Evolutionary conservation across 2,797 vertebrate species (phyloP).

Genomic region (Adrianichthys oophorus): DNA sequence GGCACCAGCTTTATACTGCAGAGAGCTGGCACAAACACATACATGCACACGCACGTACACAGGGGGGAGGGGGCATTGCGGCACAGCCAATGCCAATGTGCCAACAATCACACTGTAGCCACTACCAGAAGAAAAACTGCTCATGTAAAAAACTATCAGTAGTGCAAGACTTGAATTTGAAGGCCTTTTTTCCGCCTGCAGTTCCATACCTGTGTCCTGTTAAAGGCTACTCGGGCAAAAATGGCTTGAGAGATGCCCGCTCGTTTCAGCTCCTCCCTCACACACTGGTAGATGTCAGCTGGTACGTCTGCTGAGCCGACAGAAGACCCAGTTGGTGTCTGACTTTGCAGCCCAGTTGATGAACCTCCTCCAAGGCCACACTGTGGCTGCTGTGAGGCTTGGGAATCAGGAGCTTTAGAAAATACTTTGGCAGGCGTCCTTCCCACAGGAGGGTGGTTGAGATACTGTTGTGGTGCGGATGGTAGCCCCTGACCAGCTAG

Average conservation of each 20-base stretch:
- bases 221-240: slow-evolving; percentile 99
- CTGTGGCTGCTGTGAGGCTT: slow-evolving; percentile 79
- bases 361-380: slow-evolving; percentile 66
- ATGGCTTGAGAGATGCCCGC: slow-evolving; percentile 98
- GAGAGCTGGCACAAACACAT: slow-evolving; percentile 69
- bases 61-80: slow-evolving; percentile 57
- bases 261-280: slow-evolving; percentile 96
- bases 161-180: slow-evolving; percentile 11
- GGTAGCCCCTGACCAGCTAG: slow-evolving; percentile 94
- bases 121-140: slow-evolving; percentile 19
- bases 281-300: slow-evolving; percentile 95
- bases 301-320: slow-evolving; percentile 76
- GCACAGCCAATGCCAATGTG: slow-evolving; percentile 67
- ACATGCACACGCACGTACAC: slow-evolving; percentile 28
- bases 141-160: slow-evolving; percentile 24
- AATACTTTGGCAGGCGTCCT: slow-evolving; percentile 79
- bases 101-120: slow-evolving; percentile 37
- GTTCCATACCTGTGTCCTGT: slow-evolving; percentile 93
- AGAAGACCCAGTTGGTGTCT: slow-evolving; percentile 29
- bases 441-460: slow-evolving; percentile 95
- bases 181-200: neutral
- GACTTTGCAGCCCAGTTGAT: slow-evolving; percentile 75
- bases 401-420: slow-evolving; percentile 89
- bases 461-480: slow-evolving; percentile 86
- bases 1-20: slow-evolving; percentile 71